Evolutionary conservation across 2,888 invertebrate species (phyloP), one percentile per base, ranked within the genome.

Genomic region (Caenorhabditis auriculariae): DNA sequence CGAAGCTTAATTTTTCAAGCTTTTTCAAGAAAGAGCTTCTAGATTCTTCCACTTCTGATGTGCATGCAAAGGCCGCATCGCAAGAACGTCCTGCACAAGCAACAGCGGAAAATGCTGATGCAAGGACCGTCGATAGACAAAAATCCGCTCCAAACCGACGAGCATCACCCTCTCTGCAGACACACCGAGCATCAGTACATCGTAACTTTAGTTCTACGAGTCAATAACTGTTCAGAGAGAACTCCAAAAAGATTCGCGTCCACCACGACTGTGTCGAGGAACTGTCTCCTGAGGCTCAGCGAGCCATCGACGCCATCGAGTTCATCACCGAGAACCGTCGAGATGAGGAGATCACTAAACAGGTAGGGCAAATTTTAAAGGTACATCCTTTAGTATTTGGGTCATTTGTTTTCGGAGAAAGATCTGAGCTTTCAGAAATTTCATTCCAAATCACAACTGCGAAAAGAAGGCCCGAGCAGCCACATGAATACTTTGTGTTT

Each of bases 61-160:
- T 87, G 95, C 74, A 96, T 98, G 95, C 90, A 93, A 81, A 87
- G 98, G 77, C 98, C 98, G 6, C 60, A 60, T 39, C 48, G 72
- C 23, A 58, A 60, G 29, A 64, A 64, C 45, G 61, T 62, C 9
- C 51, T 66, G 7, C 62, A 63, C 26, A 55, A 60, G 29, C 49
- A 57, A n/a, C 59, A 63, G 43, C 41, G 56, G 27, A 60, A 64
- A 49, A 48, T 55, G 12, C 54, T 56, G 24, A 53, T 55, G 24
- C 53, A 54, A 17, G 59, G 56, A 4, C 60, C 60, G 24, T 54
- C 56, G 46, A 54, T 59, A 3, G 59, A 57, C 38, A 60, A 59
- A 35, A 53, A 59, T 42, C 64, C 63, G 39, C 52, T 62, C 54
- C 50, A 48, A 39, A 29, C 60, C 15, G 50, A 60, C 5, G 57